Base-by-base conservation (phyloP, 2,888 invertebrate species). In the Subacronicta megacephala region DNA sequence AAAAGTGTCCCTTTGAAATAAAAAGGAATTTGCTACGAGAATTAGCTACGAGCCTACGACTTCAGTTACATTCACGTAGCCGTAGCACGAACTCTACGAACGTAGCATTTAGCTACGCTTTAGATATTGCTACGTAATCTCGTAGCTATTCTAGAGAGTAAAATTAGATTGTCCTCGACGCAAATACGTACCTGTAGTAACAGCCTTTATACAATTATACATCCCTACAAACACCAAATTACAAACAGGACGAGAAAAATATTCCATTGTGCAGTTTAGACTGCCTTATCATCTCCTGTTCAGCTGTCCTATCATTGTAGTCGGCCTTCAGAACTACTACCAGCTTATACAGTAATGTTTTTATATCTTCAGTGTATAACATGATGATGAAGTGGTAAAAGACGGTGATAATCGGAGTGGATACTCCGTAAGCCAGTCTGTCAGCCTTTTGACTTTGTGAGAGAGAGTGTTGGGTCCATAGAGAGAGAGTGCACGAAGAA, bases 371-470 rank as follows among this genome's bases (percentile, higher is more conserved):
- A 1, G 44, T 50, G 20, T 66, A 42, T 13, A 15, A 50, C 41
- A 66, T 9, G 7, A 62, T 33, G 3, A 66, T 33, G 29, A 59
- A 65, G n/a, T 62, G 45, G 33, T 65, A 62, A 18, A 59, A 37
- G 3, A 62, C 7, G 3, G 44, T 65, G 36, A 66, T 37, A 10
- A 65, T 15, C 5, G 66, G 60, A 6, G 50, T 35, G 16, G 50
- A 45, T 1, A n/a, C 33, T 33, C 44, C 50, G 17, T 65, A 65
- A 1, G 50, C 45, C 0, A 65, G 26, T 17, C 66, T 36, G 10
- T 62, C 62, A 0, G 66, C 58, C 12, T 45, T 12, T 16, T 62
- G 66, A 17, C 44, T 49, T 10, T 35, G 41, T 0, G 65, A 36
- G 16, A 62, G 29, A 2, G 15, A 41, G 7, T 59, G 36, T n/a